phyloP scores from a whole-genome alignment of 2,888 invertebrate species.

The Meghimatium bilineatum region DNA sequence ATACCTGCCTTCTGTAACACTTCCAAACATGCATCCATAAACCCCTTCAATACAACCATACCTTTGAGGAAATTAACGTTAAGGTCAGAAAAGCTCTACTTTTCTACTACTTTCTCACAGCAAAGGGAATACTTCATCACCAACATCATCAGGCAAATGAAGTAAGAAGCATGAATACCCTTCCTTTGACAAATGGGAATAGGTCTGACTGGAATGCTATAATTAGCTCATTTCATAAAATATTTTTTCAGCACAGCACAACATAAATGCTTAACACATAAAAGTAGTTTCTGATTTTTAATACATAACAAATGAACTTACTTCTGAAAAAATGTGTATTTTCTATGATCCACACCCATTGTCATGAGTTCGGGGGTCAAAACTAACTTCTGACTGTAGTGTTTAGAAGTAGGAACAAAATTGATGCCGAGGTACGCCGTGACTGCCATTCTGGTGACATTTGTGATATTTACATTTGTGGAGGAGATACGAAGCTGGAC shows the following conservation, averaged over 20 bases:
- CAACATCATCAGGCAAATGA: too few relatives aligned
- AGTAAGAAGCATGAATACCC: too few relatives aligned
- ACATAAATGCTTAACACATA: not conserved
- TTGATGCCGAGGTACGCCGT: constrained; percentile 52
- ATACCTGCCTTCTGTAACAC: too few relatives aligned
- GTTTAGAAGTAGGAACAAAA: constrained; percentile 46
- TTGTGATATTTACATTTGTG: constrained; percentile 32
- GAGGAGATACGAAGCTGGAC: constrained; percentile 55
- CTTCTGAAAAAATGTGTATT: constrained; percentile 57
- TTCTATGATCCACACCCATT: constrained; percentile 56
- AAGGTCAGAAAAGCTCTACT: too few relatives aligned
- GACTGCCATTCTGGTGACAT: constrained; percentile 25
- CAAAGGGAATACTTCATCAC: too few relatives aligned
- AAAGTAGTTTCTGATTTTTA: not conserved
- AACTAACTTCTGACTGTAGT: constrained; percentile 42
- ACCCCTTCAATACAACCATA: too few relatives aligned
- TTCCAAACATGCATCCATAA: too few relatives aligned
- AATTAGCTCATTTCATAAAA: not conserved
- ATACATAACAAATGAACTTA: not conserved
- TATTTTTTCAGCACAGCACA: not conserved
- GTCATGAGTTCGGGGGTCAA: constrained; percentile 52
- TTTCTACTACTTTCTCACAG: too few relatives aligned
- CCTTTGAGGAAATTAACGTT: too few relatives aligned
- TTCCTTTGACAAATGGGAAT: too few relatives aligned
- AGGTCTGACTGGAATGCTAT: too few relatives aligned